These are phyloP conservation scores for Eulemur albifrons DNA, from an alignment of 2,797 vertebrate genomes.

Conservation along the genomic window DNA sequence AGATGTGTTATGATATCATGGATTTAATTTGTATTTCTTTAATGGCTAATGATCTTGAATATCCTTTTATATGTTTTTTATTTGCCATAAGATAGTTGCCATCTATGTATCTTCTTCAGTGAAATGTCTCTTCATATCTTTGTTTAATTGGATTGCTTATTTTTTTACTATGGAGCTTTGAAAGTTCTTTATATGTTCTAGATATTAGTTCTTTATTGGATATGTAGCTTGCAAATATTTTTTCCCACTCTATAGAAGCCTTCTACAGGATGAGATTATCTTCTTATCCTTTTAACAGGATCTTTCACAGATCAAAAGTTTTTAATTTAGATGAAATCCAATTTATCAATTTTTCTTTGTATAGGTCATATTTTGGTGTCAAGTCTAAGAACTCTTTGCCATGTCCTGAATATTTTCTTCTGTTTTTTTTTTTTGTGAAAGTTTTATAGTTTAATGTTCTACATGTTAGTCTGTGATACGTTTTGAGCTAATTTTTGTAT, in stretches of 20 bases:
- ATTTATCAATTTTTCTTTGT: neutral
- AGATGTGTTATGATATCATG: neutral
- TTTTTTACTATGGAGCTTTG: neutral
- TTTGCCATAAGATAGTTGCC: neutral
- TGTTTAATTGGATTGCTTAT: neutral
- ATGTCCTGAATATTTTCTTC: neutral
- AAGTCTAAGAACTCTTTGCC: neutral
- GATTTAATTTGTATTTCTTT: neutral
- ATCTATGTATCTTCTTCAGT: neutral
- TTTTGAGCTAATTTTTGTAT: neutral
- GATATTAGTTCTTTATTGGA: neutral
- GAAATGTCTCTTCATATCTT: neutral
- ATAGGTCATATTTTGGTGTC: neutral
- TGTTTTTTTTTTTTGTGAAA: neutral
- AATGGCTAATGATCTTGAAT: neutral
- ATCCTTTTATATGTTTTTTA: neutral
- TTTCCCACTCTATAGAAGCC: neutral
- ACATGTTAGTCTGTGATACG: neutral
- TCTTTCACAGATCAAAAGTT: neutral
- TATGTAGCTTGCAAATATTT: neutral
- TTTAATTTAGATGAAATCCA: neutral
- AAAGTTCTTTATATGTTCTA: neutral
- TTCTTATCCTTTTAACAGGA: neutral
- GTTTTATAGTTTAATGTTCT: neutral
- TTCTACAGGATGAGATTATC: neutral